phyloP scores from a whole-genome alignment of 2,888 invertebrate genomes.

The Drosophila meridiana region DNA sequence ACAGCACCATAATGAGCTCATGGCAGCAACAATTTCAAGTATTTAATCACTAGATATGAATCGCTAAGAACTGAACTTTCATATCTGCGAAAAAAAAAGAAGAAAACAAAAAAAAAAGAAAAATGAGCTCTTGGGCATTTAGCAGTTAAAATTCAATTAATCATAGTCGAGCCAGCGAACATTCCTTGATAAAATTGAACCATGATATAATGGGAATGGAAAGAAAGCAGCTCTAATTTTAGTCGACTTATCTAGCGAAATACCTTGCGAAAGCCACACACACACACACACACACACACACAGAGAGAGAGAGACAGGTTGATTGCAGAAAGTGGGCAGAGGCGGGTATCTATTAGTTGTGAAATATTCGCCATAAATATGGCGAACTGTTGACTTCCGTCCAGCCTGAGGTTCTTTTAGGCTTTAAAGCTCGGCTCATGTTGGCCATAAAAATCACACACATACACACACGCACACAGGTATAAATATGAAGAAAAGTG shows the following conservation, averaged over 20 bases:
- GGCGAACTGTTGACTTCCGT: slow-evolving; percentile 42
- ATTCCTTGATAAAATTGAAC: slow-evolving; percentile 50
- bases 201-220: slow-evolving; percentile 54
- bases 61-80: slow-evolving; percentile 25
- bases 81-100: slow-evolving; percentile 21
- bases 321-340: slow-evolving; percentile 3
- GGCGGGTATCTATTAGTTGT: slow-evolving; percentile 25
- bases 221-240: slow-evolving; percentile 50
- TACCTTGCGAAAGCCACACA: slow-evolving; percentile 50
- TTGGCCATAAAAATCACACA: slow-evolving; percentile 45
- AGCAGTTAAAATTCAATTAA: slow-evolving; percentile 53
- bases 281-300: background rate
- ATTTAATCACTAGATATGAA: slow-evolving; percentile 4
- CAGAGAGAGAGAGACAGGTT: slow-evolving; percentile 26
- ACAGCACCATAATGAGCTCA: slow-evolving; percentile 50
- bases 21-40: slow-evolving; percentile 18
- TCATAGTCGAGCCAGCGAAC: slow-evolving; percentile 51
- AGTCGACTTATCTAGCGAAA: slow-evolving; percentile 39
- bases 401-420: slow-evolving; percentile 35
- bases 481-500: slow-evolving; percentile 35
- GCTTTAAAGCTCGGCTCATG: slow-evolving; percentile 37
- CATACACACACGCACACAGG: background rate
- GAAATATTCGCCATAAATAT: slow-evolving; percentile 46
- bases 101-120: background rate
- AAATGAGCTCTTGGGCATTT: slow-evolving; percentile 17